A percentile compares a stretch with the other conserved stretches of the same genome.
These are phyloP conservation scores for Caenorhabditis inopinata DNA, from an alignment of 1,140 invertebrate genomes.

Conservation along the genomic window DNA sequence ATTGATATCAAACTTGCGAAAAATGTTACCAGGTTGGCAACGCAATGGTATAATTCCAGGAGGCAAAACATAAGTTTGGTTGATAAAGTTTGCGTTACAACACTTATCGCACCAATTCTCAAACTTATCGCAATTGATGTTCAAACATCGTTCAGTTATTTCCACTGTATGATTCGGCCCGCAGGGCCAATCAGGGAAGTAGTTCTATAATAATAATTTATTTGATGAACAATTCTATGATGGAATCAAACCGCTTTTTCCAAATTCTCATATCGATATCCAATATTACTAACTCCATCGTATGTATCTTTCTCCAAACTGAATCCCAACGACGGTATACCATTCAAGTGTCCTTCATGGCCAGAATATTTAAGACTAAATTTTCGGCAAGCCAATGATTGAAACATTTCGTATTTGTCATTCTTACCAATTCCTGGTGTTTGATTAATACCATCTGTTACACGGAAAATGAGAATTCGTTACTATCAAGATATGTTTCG, in stretches of 20 bases:
- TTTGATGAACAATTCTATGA: neutral
- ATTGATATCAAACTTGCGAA: too few species aligned
- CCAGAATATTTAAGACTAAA: neutral
- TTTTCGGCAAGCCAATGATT: neutral
- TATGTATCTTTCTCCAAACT: neutral
- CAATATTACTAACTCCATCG: neutral
- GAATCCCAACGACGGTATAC: neutral
- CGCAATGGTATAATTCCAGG: neutral
- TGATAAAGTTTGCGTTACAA: neutral
- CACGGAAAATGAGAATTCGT: neutral
- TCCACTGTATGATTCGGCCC: neutral
- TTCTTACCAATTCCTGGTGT: neutral
- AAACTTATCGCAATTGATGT: neutral
- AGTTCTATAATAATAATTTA: neutral
- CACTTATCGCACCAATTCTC: neutral
- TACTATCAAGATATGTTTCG: too few species aligned
- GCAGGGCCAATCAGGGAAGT: neutral
- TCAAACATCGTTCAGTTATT: neutral
- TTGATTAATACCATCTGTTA: neutral
- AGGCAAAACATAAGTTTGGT: slow-evolving; percentile 4
- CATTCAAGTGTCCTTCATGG: neutral
- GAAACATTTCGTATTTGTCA: neutral
- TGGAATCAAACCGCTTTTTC: neutral
- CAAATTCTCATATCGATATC: neutral
- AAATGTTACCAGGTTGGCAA: neutral